These are phyloP conservation scores for Heptranchias perlo DNA, from an alignment of 2,113 vertebrate species.

Conservation along the genomic window DNA sequence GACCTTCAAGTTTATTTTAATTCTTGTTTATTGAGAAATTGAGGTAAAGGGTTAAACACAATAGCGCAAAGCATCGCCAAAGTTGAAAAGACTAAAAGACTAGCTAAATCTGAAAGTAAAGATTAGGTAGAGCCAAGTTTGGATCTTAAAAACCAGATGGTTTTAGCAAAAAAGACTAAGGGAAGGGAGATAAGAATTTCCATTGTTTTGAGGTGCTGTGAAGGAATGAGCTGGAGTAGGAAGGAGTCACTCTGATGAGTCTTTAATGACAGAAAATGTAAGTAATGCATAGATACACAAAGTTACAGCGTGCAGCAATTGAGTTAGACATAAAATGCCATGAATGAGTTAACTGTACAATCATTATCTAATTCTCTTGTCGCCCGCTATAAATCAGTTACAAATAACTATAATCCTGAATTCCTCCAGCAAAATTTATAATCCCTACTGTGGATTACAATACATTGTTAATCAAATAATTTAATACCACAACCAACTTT, in stretches of 20 bases:
- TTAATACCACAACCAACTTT: slow-evolving; percentile 33
- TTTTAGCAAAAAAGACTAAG: neutral
- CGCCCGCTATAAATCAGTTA: slow-evolving; percentile 11
- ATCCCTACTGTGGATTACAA: slow-evolving; percentile 34
- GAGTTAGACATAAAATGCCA: neutral
- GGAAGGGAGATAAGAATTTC: neutral
- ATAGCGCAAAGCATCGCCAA: neutral
- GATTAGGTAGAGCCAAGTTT: neutral
- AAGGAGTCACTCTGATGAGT: neutral
- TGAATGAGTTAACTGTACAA: slow-evolving; percentile 24
- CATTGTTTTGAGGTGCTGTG: neutral
- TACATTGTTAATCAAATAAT: slow-evolving; percentile 38
- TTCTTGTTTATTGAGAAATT: neutral
- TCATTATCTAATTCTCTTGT: slow-evolving; percentile 26
- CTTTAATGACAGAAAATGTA: neutral
- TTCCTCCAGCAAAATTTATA: slow-evolving; percentile 36
- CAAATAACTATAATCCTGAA: slow-evolving; percentile 35
- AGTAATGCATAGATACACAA: neutral
- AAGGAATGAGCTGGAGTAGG: neutral
- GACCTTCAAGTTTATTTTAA: neutral
- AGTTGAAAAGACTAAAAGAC: neutral
- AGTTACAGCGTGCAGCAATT: neutral
- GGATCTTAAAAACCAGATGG: neutral
- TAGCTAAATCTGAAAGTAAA: neutral
- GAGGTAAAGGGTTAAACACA: neutral